A percentile compares a stretch with the other conserved stretches of the same genome.
phyloP scores from a whole-genome alignment of 2,113 vertebrate species.

The Tringa solitaria region DNA sequence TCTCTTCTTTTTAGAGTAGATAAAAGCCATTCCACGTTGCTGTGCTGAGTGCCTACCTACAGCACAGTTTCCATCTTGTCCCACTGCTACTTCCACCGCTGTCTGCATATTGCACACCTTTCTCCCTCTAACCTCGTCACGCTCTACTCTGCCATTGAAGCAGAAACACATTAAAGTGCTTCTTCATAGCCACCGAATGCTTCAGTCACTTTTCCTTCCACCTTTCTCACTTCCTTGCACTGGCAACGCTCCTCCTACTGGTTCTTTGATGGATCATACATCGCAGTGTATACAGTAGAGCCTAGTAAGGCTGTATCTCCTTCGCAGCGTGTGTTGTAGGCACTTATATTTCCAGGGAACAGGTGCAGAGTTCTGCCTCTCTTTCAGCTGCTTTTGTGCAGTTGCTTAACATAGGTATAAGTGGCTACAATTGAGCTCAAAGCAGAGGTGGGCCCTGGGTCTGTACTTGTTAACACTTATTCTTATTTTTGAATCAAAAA shows the following conservation, averaged over 20 bases:
- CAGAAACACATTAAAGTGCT: not conserved
- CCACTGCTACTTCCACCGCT: not conserved
- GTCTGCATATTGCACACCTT: not conserved
- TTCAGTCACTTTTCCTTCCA: not conserved
- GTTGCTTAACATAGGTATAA: not conserved
- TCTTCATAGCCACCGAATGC: not conserved
- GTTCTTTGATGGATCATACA: not conserved
- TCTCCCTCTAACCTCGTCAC: not conserved
- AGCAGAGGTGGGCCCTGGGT: not conserved
- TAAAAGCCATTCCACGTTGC: not conserved
- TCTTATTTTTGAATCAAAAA: not conserved
- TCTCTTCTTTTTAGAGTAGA: not conserved
- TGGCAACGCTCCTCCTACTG: not conserved
- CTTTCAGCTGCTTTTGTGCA: not conserved
- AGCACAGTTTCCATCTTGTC: not conserved
- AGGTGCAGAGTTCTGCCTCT: not conserved
- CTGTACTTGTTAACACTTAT: not conserved
- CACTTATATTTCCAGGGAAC: not conserved
- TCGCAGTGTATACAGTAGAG: fast-evolving
- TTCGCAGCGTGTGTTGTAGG: fast-evolving
- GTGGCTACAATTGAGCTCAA: not conserved
- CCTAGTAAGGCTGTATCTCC: not conserved
- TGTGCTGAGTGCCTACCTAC: not conserved
- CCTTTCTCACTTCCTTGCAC: not conserved
- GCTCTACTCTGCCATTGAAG: not conserved